Conservation (phyloP, 2,797 vertebrate genomes). For the Telmatherina bonti region DNA sequence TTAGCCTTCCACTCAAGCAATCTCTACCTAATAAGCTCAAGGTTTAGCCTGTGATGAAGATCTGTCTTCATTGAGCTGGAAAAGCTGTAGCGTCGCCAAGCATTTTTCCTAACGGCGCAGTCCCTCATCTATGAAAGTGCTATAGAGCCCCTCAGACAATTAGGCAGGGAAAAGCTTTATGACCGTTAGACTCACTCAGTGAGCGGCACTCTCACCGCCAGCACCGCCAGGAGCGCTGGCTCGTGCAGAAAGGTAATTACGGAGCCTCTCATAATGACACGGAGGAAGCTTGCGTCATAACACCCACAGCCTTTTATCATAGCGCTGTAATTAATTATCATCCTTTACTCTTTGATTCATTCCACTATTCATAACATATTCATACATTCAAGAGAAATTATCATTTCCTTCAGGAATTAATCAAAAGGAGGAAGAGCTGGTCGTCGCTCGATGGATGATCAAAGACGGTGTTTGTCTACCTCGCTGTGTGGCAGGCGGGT, state of each 20-base stretch:
- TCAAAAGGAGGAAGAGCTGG: slow-evolving; percentile 79
- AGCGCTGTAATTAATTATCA: slow-evolving; percentile 85
- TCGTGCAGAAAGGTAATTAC: slow-evolving; percentile 87
- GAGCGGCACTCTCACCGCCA: slow-evolving; percentile 73
- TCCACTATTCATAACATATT: slow-evolving; percentile 88
- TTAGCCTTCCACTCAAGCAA: slow-evolving; percentile 70
- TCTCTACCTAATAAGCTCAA: slow-evolving; percentile 74
- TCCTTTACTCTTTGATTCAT: slow-evolving; percentile 87
- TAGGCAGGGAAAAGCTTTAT: slow-evolving; percentile 85
- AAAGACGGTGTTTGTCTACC: slow-evolving; percentile 77
- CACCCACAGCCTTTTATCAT: slow-evolving; percentile 84
- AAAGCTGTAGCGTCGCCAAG: slow-evolving; percentile 73
- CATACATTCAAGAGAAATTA: slow-evolving; percentile 88
- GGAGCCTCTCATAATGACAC: slow-evolving; percentile 83
- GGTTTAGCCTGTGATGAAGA: slow-evolving; percentile 77
- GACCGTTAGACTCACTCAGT: slow-evolving; percentile 80
- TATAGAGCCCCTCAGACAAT: slow-evolving; percentile 85
- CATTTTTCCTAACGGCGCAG: slow-evolving; percentile 75
- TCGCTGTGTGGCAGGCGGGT: slow-evolving; percentile 44
- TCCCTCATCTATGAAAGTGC: slow-evolving; percentile 83
- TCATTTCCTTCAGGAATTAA: slow-evolving; percentile 88
- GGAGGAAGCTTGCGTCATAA: slow-evolving; percentile 85
- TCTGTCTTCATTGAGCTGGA: slow-evolving; percentile 80
- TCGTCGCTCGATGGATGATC: slow-evolving; percentile 79
- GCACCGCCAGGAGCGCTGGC: slow-evolving; percentile 83